Evolutionary conservation across 2,113 vertebrate species (phyloP), one percentile per base, ranked within the genome.

Genomic region (Oryzias melastigma): DNA sequence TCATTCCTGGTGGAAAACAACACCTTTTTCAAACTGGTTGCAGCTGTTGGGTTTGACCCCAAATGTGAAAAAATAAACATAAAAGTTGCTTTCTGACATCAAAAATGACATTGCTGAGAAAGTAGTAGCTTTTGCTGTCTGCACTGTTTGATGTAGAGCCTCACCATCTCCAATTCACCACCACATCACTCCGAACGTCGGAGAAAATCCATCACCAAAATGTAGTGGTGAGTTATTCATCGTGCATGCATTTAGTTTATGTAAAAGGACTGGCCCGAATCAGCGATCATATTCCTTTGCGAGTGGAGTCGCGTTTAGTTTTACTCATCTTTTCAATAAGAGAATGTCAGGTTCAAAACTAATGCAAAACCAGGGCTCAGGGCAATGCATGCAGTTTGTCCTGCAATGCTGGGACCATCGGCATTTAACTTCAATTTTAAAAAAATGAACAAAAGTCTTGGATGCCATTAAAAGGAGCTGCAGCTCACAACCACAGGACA

Each of bases 351-450:
- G 68, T 74, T 20, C 16, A 52, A 78, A 68, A 62, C 58, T 44
- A 56, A 74, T 62, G 58, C 66, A 75, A 73, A 82, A 71, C 71
- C 65, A 62, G 71, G 64, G 60, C 70, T 75, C 47, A 46, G 78
- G 82, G 83, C 84, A 81, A 74, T 71, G 88, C 88, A 90, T 90
- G 89, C 74, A 75, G 73, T 85, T 81, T 85, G 82, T 81, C 85
- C 71, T 77, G 73, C 67, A 52, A 55, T 75, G 64, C 78, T 71
- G 60, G 58, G 70, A 77, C 70, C 29, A 47, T 68, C 52, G 80
- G 58, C 71, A 57, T 78, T 60, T 69, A 66, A 77, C 65, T 53
- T 68, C 35, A 14, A 4, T 17, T 7, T 13, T 41, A 20, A 14
- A 41, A 41, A 61, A 54, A 71, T 44, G 57, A 35, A 35, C 47